Conservation (phyloP, 1,140 invertebrate genomes). For the Diabrotica virgifera region DNA sequence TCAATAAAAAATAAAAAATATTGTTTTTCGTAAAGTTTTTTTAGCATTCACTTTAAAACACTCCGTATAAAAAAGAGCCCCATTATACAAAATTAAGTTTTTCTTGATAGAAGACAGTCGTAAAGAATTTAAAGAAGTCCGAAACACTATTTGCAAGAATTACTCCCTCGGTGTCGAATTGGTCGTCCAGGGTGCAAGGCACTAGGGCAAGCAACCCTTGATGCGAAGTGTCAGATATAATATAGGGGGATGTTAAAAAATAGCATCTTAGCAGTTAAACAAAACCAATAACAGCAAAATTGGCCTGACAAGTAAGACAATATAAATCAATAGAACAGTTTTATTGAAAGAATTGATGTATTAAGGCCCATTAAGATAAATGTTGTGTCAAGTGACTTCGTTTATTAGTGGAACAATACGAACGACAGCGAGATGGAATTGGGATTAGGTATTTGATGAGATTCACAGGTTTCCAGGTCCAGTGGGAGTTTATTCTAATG, state of each 20-base stretch:
- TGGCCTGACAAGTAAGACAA: conserved; percentile 17
- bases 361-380: conserved; percentile 23
- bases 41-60: too few species aligned
- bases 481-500: conserved; percentile 44
- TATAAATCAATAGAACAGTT: conserved; percentile 24
- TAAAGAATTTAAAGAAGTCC: neutral
- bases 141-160: neutral
- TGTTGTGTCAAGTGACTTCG: conserved; percentile 22
- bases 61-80: too few species aligned
- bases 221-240: conserved; percentile 7
- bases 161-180: neutral
- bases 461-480: conserved; percentile 41
- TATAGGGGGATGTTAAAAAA: conserved; percentile 18
- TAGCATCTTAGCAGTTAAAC: conserved; percentile 14
- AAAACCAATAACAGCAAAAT: conserved; percentile 17
- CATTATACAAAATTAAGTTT: too few species aligned
- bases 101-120: too few species aligned
- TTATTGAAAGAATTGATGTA: conserved; percentile 25
- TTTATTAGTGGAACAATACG: conserved; percentile 31
- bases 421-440: conserved; percentile 31
- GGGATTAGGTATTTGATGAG: conserved; percentile 46
- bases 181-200: neutral
- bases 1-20: too few species aligned
- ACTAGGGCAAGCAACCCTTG: conserved; percentile 3
- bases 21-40: too few species aligned